Conservation (phyloP, 2,797 vertebrate genomes). For the Sciurus carolinensis region DNA sequence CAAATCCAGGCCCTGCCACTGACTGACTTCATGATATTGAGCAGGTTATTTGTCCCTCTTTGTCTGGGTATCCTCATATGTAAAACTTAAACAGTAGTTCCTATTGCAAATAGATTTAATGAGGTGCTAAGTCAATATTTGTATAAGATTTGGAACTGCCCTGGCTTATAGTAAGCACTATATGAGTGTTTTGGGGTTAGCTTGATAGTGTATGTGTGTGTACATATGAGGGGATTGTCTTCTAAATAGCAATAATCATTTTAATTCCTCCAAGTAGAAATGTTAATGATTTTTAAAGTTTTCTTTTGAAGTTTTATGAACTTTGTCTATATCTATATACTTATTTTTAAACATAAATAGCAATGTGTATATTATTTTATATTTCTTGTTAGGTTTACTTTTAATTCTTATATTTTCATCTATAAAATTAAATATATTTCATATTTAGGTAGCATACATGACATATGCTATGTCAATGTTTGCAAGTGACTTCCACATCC, state of each 20-base stretch:
- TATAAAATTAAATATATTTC: neutral
- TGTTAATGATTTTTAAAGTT: neutral
- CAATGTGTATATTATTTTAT: neutral
- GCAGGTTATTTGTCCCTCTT: neutral
- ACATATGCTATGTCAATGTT: neutral
- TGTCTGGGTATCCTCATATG: neutral
- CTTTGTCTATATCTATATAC: neutral
- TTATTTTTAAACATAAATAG: neutral
- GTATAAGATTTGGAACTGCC: neutral
- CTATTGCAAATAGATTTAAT: neutral
- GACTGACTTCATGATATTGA: neutral
- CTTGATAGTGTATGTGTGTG: neutral
- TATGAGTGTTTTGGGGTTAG: neutral
- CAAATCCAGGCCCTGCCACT: neutral
- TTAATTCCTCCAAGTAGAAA: neutral
- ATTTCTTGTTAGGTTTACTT: neutral
- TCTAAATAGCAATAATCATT: neutral
- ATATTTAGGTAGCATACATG: neutral
- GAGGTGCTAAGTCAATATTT: neutral
- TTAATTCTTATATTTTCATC: neutral
- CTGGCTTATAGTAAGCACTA: neutral
- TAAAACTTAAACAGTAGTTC: neutral
- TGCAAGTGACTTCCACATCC: neutral
- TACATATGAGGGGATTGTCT: neutral
- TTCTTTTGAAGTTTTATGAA: neutral